A percentile compares a stretch with the other conserved stretches of the same genome.
Conservation (phyloP, 1,140 invertebrate species). For the Musca domestica region DNA sequence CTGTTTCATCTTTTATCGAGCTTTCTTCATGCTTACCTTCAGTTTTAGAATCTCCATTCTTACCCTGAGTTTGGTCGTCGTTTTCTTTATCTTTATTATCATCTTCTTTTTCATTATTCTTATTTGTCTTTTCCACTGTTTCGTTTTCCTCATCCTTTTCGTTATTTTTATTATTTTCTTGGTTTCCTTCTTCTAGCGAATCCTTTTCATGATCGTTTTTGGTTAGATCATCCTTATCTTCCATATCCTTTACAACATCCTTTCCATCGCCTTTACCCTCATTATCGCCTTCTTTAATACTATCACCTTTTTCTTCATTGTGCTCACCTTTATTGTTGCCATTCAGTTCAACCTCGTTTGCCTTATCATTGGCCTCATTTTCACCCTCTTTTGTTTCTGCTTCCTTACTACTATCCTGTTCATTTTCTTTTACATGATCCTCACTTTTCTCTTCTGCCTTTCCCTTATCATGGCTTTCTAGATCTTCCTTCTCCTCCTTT, state of each 20-base stretch:
- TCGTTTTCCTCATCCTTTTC: too few species aligned
- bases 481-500: slow-evolving; percentile 3
- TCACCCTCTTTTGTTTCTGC: too few species aligned
- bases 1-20: background rate
- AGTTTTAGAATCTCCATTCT: background rate
- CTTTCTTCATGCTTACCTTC: background rate
- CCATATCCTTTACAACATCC: slow-evolving; percentile 16
- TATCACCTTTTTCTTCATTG: background rate
- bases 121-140: too few species aligned
- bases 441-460: background rate
- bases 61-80: background rate
- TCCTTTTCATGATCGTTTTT: background rate
- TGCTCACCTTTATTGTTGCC: slow-evolving; percentile 6
- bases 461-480: slow-evolving; percentile 25
- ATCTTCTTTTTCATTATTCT: background rate
- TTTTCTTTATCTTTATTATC: slow-evolving; percentile 13
- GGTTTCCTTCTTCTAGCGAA: background rate
- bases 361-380: too few species aligned
- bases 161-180: too few species aligned
- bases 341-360: background rate
- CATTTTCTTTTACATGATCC: background rate
- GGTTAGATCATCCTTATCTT: slow-evolving; percentile 29
- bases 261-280: slow-evolving; percentile 19
- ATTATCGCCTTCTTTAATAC: slow-evolving; percentile 20
- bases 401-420: slow-evolving; percentile 6